phyloP scores from a whole-genome alignment of 2,888 invertebrate species.

The Digitonthophagus gazella region DNA sequence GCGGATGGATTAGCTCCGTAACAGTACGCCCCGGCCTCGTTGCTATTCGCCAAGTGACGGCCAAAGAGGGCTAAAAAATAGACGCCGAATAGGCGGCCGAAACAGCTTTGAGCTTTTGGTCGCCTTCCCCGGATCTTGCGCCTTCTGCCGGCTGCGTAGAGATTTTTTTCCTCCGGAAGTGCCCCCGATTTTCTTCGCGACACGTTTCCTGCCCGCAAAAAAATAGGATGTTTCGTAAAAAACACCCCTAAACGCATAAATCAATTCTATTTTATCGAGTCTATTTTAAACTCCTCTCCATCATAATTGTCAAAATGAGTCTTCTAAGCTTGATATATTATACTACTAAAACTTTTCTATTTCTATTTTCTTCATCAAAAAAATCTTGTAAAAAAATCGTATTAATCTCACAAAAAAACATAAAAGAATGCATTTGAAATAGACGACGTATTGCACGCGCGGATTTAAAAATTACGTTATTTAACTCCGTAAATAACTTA shows the following conservation, averaged over 20 bases:
- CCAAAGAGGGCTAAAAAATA: conserved; percentile 8
- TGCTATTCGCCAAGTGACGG: conserved; percentile 13
- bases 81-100: conserved; percentile 3
- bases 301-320: not conserved
- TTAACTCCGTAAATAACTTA: not conserved
- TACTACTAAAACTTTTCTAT: no score
- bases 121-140: not conserved
- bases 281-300: not conserved
- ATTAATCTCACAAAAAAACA: no score
- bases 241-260: not conserved
- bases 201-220: conserved; percentile 3
- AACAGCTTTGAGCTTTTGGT: not conserved
- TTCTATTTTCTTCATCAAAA: no score
- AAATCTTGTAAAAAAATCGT: no score
- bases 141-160: conserved; percentile 1
- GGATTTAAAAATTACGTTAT: not conserved
- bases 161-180: conserved; percentile 9
- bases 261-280: not conserved
- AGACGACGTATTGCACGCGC: not conserved
- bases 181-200: conserved; percentile 7
- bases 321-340: not conserved
- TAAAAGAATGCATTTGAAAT: no score
- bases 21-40: conserved; percentile 6
- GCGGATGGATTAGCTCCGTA: conserved; percentile 15
- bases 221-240: conserved; percentile 8